Conservation (phyloP, 2,888 invertebrate species). For the Chrysolina americana region DNA sequence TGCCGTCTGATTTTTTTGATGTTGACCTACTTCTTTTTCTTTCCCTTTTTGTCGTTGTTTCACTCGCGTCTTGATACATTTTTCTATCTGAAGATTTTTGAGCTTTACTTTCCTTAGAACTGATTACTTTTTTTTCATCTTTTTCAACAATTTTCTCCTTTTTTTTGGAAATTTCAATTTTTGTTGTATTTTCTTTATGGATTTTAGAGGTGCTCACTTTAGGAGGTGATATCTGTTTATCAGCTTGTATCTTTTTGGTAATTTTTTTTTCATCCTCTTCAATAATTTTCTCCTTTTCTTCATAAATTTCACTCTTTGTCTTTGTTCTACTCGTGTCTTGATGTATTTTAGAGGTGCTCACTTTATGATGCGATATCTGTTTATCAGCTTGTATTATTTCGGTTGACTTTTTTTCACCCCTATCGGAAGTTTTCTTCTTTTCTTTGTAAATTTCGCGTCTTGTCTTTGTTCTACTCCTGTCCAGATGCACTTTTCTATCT, state of each 20-base stretch:
- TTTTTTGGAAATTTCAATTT: too few relatives aligned
- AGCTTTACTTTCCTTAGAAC: too few relatives aligned
- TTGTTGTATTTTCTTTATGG: neutral
- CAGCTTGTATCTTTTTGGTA: neutral
- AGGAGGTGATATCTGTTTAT: neutral
- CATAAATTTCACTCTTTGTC: neutral
- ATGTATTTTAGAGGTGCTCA: too few relatives aligned
- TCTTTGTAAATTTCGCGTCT: neutral
- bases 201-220: neutral
- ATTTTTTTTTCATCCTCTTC: neutral
- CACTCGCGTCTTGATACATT: too few relatives aligned
- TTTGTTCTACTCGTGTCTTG: too few relatives aligned
- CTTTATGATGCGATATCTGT: neutral
- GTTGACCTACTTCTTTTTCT: neutral
- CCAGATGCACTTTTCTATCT: too few relatives aligned
- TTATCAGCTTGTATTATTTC: neutral
- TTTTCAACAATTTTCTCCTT: too few relatives aligned
- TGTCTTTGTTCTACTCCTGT: too few relatives aligned
- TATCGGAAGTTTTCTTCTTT: neutral
- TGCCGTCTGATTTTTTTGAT: neutral
- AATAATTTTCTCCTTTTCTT: neutral
- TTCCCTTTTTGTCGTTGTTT: neutral
- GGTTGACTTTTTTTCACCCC: neutral
- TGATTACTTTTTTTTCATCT: neutral
- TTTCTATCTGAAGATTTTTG: too few relatives aligned